Evolutionary conservation across 2,888 invertebrate species (phyloP).

Genomic region (Diplazon laetatorius): DNA sequence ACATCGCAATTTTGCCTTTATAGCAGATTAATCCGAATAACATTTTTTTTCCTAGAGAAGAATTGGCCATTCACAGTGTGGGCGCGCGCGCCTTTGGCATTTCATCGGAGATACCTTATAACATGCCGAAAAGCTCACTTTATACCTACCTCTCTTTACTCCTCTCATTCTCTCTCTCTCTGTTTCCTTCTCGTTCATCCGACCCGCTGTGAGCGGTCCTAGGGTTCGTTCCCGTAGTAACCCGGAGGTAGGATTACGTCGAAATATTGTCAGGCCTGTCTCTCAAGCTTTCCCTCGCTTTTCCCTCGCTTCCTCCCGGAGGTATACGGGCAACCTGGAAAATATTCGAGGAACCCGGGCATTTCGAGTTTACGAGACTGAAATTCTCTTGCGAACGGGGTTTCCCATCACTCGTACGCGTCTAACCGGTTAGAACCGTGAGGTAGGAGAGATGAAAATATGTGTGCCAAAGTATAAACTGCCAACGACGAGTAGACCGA

Average conservation of each 20-base stretch:
- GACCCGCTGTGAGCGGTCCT: not conserved
- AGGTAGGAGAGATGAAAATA: constrained; percentile 39
- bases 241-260: constrained; percentile 39
- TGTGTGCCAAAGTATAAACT: constrained; percentile 42
- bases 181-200: constrained; percentile 11
- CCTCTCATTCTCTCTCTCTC: too few relatives aligned
- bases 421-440: not conserved
- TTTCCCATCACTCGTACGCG: constrained; percentile 4
- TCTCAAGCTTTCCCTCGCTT: constrained; percentile 21
- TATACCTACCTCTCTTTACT: constrained; percentile 3
- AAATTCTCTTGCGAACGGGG: constrained; percentile 47
- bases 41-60: not conserved
- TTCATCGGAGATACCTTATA: constrained; percentile 30
- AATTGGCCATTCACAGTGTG: constrained; percentile 3
- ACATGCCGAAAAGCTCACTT: constrained; percentile 27
- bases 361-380: constrained; percentile 57
- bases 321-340: constrained; percentile 31
- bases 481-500: constrained; percentile 12
- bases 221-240: constrained; percentile 24
- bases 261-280: constrained; percentile 41
- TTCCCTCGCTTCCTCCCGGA: not conserved
- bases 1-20: too few relatives aligned
- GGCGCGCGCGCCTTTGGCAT: constrained; percentile 1
- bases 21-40: not conserved
- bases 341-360: constrained; percentile 56